These are phyloP conservation scores for Drosophila maculinotata DNA, from an alignment of 2,888 invertebrate species.

Conservation along the genomic window DNA sequence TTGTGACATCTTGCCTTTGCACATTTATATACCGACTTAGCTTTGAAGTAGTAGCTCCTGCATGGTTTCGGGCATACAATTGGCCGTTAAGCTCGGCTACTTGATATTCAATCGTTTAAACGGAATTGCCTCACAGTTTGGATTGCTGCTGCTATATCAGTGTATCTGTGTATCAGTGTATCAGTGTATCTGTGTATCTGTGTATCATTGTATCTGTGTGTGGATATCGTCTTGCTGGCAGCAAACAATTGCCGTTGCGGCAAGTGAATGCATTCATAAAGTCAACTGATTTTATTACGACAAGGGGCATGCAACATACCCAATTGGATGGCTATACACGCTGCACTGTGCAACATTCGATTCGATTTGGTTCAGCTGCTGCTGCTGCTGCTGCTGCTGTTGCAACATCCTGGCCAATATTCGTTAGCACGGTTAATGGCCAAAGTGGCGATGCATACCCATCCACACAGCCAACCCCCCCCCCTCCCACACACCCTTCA, in stretches of 20 bases:
- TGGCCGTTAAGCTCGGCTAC: too few species aligned
- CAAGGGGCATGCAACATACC: constrained; percentile 31
- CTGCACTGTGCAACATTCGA: constrained; percentile 3
- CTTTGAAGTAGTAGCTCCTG: too few species aligned
- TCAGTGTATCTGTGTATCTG: too few species aligned
- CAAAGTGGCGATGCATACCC: constrained; percentile 52
- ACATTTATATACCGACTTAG: too few species aligned
- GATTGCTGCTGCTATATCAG: too few species aligned
- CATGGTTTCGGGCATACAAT: too few species aligned
- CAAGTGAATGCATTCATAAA: constrained; percentile 67
- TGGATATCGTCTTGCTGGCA: constrained; percentile 1
- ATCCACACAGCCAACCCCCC: constrained; percentile 15
- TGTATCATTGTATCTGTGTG: too few species aligned
- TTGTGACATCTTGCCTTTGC: too few species aligned
- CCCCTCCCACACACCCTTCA: constrained; percentile 6
- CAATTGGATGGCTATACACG: constrained; percentile 9
- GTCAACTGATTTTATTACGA: constrained; percentile 70
- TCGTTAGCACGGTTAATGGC: constrained; percentile 58
- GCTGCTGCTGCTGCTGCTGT: constrained; percentile 5
- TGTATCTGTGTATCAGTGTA: too few species aligned
- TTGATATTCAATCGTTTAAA: too few species aligned
- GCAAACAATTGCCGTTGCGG: constrained; percentile 30
- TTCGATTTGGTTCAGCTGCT: constrained; percentile 26
- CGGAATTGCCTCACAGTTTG: too few species aligned
- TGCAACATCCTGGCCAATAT: constrained; percentile 53